phyloP scores from a whole-genome alignment of 2,888 invertebrate genomes.

The Elysia crispata region DNA sequence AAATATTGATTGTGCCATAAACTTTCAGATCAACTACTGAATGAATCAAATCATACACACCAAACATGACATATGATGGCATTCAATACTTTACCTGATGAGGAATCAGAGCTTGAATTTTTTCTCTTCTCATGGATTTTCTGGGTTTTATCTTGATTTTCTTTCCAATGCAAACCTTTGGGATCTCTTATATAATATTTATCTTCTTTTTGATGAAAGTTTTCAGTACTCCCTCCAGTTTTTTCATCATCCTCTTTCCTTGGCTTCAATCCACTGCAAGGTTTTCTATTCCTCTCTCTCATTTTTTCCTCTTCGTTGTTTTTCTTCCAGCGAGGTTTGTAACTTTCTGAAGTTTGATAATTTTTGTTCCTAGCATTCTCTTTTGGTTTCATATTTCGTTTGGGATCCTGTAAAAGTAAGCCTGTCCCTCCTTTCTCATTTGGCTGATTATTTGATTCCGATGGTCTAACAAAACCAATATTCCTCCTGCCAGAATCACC shows the following conservation, averaged over 20 bases:
- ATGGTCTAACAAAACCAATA: neutral
- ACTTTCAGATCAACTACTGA: too few species aligned
- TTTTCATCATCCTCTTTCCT: neutral
- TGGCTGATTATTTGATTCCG: neutral
- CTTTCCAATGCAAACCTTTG: too few species aligned
- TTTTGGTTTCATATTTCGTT: too few species aligned
- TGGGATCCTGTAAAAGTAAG: too few species aligned
- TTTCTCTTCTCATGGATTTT: neutral
- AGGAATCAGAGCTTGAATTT: neutral
- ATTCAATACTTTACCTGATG: conserved; percentile 17
- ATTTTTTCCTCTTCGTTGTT: neutral
- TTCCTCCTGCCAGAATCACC: neutral
- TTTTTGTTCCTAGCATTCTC: too few species aligned
- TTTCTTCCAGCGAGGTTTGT: conserved; percentile 34
- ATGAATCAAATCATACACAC: too few species aligned
- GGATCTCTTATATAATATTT: too few species aligned
- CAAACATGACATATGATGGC: too few species aligned
- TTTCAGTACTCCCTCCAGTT: neutral
- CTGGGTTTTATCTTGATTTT: neutral
- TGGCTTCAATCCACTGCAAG: neutral
- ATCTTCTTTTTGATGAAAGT: neutral
- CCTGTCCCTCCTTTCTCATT: neutral
- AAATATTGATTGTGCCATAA: too few species aligned
- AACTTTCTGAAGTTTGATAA: neutral
- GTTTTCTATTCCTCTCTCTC: neutral